Evolutionary conservation across 2,888 invertebrate genomes (phyloP).

Genomic region (Camptogramma bilineatum): DNA sequence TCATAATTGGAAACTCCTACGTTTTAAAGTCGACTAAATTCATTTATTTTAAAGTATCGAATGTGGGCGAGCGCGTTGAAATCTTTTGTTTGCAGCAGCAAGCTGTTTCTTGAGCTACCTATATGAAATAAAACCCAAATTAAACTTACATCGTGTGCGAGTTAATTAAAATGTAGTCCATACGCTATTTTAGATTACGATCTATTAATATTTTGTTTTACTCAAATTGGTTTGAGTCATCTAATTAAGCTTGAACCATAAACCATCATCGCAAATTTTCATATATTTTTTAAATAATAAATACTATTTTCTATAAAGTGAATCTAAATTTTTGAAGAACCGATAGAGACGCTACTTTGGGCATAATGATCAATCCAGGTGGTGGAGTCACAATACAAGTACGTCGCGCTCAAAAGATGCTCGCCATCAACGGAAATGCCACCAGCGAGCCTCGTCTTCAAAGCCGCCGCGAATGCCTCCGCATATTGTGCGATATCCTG

Average conservation of each 20-base stretch:
- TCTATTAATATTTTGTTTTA: not conserved
- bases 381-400: slow-evolving; percentile 33
- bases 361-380: slow-evolving; percentile 31
- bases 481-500: slow-evolving; percentile 74
- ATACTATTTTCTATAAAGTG: not conserved
- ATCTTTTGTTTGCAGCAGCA: slow-evolving; percentile 58
- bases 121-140: too few species aligned
- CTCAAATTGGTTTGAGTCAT: too few species aligned
- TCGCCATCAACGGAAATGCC: slow-evolving; percentile 77
- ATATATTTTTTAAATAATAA: too few species aligned
- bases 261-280: too few species aligned
- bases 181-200: too few species aligned
- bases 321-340: not conserved
- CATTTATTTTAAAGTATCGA: not conserved
- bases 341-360: slow-evolving; percentile 3
- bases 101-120: not conserved
- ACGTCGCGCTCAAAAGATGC: slow-evolving; percentile 52
- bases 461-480: slow-evolving; percentile 76
- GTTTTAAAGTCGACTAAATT: not conserved
- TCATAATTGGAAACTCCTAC: not conserved
- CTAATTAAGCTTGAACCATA: too few species aligned
- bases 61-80: slow-evolving; percentile 63
- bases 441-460: slow-evolving; percentile 74
- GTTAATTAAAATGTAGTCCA: too few species aligned
- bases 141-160: too few species aligned